Conservation (phyloP, 2,113 vertebrate species). For the Dicerorhinus sumatrensis region DNA sequence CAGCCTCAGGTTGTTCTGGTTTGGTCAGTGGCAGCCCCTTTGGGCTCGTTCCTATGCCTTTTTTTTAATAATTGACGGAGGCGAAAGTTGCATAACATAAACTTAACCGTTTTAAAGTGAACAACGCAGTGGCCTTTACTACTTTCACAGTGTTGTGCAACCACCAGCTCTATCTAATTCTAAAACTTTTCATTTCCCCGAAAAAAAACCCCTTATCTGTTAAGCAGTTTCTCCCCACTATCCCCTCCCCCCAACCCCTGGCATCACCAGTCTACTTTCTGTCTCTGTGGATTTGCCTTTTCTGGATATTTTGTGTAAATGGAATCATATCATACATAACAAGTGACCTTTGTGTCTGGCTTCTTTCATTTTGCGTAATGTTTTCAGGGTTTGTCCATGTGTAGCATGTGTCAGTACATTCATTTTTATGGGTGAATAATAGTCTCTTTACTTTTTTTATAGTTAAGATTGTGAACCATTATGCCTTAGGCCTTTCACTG, state of each 20-base stretch:
- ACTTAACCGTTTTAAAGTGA: neutral
- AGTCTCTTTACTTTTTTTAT: neutral
- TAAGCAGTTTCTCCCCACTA: neutral
- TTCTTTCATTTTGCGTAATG: neutral
- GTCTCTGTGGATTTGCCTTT: neutral
- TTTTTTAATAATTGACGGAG: neutral
- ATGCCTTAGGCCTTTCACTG: neutral
- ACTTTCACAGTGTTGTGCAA: neutral
- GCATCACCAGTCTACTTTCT: neutral
- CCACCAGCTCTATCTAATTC: neutral
- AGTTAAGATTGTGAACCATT: neutral
- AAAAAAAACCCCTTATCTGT: neutral
- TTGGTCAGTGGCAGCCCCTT: neutral
- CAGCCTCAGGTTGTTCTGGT: neutral
- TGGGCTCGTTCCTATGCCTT: neutral
- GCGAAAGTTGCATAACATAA: neutral
- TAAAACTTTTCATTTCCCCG: neutral
- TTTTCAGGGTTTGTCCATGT: neutral
- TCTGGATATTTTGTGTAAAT: neutral
- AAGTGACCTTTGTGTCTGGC: neutral
- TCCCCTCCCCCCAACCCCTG: neutral
- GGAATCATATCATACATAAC: neutral
- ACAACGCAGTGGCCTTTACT: neutral
- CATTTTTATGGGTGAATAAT: neutral
- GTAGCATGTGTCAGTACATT: neutral